Evolutionary conservation across 2,888 invertebrate species (phyloP).

Genomic region (Plebejus anna): DNA sequence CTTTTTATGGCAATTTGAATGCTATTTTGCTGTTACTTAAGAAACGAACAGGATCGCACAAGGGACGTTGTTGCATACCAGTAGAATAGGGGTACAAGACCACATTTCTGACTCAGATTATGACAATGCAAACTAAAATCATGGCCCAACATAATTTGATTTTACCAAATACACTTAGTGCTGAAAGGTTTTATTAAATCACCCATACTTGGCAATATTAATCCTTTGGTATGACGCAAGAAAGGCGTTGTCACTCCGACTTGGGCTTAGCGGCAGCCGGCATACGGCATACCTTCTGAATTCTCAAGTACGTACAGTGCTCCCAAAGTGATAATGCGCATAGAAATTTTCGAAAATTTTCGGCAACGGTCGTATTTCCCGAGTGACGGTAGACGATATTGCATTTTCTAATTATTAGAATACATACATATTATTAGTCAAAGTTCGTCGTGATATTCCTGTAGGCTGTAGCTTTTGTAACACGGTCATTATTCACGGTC

Average conservation of each 20-base stretch:
- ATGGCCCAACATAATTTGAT: constrained; percentile 21
- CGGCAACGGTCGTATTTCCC: no score
- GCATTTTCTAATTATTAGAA: no score
- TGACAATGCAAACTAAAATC: constrained; percentile 13
- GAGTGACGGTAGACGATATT: no score
- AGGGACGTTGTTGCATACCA: not conserved
- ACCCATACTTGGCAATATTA: constrained; percentile 36
- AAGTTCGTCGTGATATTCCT: no score
- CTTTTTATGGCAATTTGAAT: no score
- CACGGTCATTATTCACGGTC: no score
- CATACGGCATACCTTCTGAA: constrained; percentile 21
- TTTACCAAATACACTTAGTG: constrained; percentile 18
- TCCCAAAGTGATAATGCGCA: no score
- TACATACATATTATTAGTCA: no score
- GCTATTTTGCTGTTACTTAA: no score
- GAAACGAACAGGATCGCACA: not conserved
- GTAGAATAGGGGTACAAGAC: not conserved
- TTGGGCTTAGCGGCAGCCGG: constrained; percentile 11
- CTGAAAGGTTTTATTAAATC: constrained; percentile 39
- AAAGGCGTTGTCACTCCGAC: constrained; percentile 28
- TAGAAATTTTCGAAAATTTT: no score
- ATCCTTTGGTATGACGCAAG: constrained; percentile 31
- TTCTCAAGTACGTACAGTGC: not conserved
- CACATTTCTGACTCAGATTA: constrained; percentile 14
- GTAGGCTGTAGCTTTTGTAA: no score